phyloP scores from a whole-genome alignment of 2,797 vertebrate genomes.

The Trematomus bernacchii region DNA sequence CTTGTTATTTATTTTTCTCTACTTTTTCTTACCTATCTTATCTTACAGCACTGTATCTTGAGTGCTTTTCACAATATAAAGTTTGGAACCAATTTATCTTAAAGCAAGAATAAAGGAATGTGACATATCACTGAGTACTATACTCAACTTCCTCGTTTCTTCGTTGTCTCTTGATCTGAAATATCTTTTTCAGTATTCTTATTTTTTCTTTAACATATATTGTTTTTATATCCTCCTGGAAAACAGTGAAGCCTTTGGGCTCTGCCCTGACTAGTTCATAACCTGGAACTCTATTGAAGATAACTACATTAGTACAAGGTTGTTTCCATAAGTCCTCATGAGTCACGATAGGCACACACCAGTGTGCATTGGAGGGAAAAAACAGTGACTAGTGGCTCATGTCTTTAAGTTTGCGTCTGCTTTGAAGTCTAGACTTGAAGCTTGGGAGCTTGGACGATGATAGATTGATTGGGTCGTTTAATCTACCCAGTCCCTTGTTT shows the following conservation, averaged over 20 bases:
- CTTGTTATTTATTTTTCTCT: not conserved
- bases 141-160: not conserved
- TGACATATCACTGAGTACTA: not conserved
- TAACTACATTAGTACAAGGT: conserved; percentile 42
- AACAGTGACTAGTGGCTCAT: conserved; percentile 59
- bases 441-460: conserved; percentile 48
- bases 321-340: conserved; percentile 46
- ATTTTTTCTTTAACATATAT: not conserved
- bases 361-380: conserved; percentile 12
- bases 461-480: conserved; percentile 70
- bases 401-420: conserved; percentile 58
- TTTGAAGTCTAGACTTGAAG: conserved; percentile 68
- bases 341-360: conserved; percentile 30
- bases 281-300: conserved; percentile 26
- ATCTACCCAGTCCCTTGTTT: conserved; percentile 63
- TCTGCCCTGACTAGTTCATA: conserved; percentile 35
- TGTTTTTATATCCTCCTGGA: conserved; percentile 19
- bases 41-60: not conserved
- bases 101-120: not conserved
- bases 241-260: conserved; percentile 27
- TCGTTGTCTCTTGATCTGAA: not conserved
- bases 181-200: not conserved
- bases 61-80: not conserved
- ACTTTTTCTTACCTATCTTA: not conserved
- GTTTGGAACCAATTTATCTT: not conserved